Percentiles rank a stretch among this genome's conserved stretches.
Evolutionary conservation across 2,888 invertebrate genomes (phyloP).

Genomic region (Thysanoteuthis rhombus): DNA sequence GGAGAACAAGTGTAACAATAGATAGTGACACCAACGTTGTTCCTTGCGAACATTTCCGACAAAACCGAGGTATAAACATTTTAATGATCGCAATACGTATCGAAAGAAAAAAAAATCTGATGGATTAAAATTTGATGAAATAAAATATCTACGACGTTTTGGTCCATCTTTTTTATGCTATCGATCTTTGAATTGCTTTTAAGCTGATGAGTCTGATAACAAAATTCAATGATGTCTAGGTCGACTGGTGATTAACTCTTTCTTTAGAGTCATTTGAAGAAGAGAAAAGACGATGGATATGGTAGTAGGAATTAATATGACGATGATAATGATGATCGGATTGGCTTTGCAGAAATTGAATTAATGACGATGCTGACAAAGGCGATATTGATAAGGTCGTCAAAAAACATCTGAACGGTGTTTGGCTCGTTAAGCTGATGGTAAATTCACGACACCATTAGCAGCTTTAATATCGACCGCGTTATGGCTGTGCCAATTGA

Average conservation of each 20-base stretch:
- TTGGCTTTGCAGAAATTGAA: neutral
- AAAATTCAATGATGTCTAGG: neutral
- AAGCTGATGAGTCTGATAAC: neutral
- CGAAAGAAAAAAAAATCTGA: neutral
- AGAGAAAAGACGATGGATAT: neutral
- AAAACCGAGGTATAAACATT: neutral
- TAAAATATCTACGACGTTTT: neutral
- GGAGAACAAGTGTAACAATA: neutral
- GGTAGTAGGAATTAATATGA: neutral
- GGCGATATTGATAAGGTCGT: neutral
- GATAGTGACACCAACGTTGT: neutral
- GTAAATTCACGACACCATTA: neutral
- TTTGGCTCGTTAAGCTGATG: neutral
- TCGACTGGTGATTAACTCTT: neutral
- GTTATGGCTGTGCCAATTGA: neutral
- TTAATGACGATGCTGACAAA: neutral
- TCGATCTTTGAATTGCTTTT: neutral
- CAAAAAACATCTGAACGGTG: neutral
- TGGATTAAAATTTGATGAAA: neutral
- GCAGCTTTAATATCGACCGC: neutral
- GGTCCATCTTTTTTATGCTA: neutral
- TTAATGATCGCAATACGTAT: neutral
- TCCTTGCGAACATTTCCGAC: neutral
- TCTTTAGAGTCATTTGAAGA: neutral
- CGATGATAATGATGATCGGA: neutral